Evolutionary conservation across 53 echinoderm and acorn worm species (phyloP).

Genomic region (Hippasteria phrygiana): DNA sequence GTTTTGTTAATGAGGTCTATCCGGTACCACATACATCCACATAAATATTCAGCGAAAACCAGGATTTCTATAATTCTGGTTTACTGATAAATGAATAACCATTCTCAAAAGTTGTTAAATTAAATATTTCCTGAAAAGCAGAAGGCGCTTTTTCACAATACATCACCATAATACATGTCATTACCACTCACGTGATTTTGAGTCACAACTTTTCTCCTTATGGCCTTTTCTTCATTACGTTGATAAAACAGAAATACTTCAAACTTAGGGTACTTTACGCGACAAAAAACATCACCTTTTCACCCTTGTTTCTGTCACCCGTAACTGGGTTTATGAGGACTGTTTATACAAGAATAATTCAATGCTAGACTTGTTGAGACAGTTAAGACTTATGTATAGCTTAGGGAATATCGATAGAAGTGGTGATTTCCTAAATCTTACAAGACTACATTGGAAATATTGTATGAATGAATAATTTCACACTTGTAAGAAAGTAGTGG

Average conservation of each 20-base stretch:
- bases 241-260: not conserved
- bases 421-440: not conserved
- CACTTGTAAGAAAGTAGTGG: too few species aligned
- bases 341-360: conserved; percentile 36
- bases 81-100: too few species aligned
- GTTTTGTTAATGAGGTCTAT: too few species aligned
- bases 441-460: not conserved
- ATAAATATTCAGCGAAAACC: too few species aligned
- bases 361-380: not conserved
- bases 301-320: too few species aligned
- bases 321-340: not conserved
- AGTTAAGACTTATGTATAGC: not conserved
- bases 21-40: too few species aligned
- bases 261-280: not conserved
- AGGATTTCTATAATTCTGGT: too few species aligned
- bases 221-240: not conserved
- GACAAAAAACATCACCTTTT: not conserved
- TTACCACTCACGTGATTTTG: not conserved
- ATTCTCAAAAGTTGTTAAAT: too few species aligned
- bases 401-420: not conserved
- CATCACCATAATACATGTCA: not conserved
- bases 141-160: too few species aligned
- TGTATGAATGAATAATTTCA: too few species aligned
- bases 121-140: too few species aligned
- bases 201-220: not conserved